Percentiles rank a stretch among this genome's conserved stretches.
Conservation (phyloP, 2,797 vertebrate genomes). For the Chloroceryle inda region DNA sequence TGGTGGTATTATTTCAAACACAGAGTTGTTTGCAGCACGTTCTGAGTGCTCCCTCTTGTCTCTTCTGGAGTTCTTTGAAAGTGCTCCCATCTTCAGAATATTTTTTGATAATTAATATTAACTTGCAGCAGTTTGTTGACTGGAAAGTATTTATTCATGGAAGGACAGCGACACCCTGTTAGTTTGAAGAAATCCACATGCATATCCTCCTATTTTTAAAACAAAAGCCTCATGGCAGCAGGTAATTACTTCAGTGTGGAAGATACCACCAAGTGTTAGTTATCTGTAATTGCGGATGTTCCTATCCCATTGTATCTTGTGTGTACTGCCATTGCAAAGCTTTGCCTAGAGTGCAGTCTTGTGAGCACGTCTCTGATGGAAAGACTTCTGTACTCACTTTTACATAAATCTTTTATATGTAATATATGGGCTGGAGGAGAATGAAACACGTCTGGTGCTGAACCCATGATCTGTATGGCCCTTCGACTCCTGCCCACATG, state of each 20-base stretch:
- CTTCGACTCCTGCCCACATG: background rate
- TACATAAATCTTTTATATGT: background rate
- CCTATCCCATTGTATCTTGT: background rate
- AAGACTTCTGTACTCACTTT: background rate
- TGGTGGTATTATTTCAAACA: background rate
- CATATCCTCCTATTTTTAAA: background rate
- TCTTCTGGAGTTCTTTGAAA: background rate
- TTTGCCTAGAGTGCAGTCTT: background rate
- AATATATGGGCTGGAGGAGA: background rate
- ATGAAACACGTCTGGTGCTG: background rate
- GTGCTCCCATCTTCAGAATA: background rate
- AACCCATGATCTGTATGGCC: background rate
- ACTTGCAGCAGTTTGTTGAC: background rate
- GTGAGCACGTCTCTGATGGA: accelerated
- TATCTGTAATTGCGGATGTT: background rate
- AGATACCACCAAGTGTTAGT: background rate
- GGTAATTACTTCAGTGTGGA: background rate
- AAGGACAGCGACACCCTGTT: background rate
- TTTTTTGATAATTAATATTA: background rate
- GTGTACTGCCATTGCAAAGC: background rate
- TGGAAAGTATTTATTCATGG: background rate
- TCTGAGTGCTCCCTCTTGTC: background rate
- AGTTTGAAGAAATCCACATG: background rate
- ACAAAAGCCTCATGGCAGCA: background rate
- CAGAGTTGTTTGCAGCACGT: background rate